Evolutionary conservation across 2,888 invertebrate genomes (phyloP), one percentile per base, ranked within the genome.

Genomic region (Cataglyphis cursor): DNA sequence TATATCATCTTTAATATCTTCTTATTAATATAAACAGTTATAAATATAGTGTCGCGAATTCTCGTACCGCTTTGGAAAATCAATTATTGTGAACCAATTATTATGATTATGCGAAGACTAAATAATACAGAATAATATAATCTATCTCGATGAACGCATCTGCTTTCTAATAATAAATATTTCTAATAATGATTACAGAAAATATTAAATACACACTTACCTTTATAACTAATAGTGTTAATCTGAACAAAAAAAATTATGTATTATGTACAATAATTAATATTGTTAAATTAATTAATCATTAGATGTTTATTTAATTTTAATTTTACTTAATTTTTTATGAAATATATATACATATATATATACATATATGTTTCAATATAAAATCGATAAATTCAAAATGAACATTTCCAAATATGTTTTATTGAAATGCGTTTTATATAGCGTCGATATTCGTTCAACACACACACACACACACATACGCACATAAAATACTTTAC

Each of bases 31-130:
- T 38, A 54, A 28, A 21, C 1, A 18, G 24, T 24, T 24, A 54
- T 54, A 66, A 76, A 66, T 51, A 35, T 48, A 24, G 35, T 31
- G 31, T 51, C n/a, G 28, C 31, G 35, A 21, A 65, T 12, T 21
- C 35, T 51, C n/a, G 28, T 64, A 24, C 51, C 8, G 9, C 18
- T 66, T 76, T 66, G 9, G 41, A 38, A 76, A 41, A 41, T 75
- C 51, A 51, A 6, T 65, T 75, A 64, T 35, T 48, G 18, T 62
- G 3, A 3, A 44, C 31, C n/a, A 15, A 15, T 48, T 48, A 48
- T 48, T 18, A 48, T 18, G 24, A 5, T 74, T 12, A n/a, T 18
- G 12, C 1, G 18, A 31, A 15, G 28, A 28, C 6, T 15, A 70
- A 35, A 68, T 68, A 44, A 31, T 51, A n/a, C 31, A 68, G 0